Evolutionary conservation across 2,797 vertebrate species (phyloP).

Genomic region (Semotilus atromaculatus): DNA sequence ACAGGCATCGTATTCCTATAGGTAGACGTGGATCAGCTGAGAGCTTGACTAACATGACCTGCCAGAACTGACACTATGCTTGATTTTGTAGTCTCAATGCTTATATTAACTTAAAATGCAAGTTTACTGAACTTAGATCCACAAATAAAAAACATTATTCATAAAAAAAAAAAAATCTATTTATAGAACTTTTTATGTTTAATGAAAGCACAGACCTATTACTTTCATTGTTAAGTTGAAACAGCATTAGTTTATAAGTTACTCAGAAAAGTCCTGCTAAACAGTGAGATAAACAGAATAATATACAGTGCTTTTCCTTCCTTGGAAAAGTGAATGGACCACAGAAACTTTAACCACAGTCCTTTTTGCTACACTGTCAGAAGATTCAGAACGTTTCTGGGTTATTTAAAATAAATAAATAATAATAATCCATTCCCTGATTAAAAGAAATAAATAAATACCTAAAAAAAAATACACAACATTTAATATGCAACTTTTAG

Average conservation of each 20-base stretch:
- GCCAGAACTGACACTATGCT: too few species aligned
- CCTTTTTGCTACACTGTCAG: not conserved
- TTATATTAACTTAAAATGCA: not conserved
- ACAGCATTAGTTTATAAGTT: not conserved
- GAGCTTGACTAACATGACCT: too few species aligned
- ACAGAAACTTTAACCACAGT: not conserved
- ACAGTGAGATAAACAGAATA: not conserved
- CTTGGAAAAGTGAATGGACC: not conserved
- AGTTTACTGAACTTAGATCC: not conserved
- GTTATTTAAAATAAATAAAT: too few species aligned
- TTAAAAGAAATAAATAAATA: not conserved
- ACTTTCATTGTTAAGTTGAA: not conserved
- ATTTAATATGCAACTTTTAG: not conserved
- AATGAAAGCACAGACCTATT: not conserved
- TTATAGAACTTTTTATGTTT: not conserved
- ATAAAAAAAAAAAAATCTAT: not conserved
- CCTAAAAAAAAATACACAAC: not conserved
- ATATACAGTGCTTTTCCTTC: not conserved
- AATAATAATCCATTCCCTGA: not conserved
- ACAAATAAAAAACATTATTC: not conserved
- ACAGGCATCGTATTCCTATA: too few species aligned
- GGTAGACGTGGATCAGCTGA: too few species aligned
- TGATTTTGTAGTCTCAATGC: not conserved
- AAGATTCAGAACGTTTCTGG: not conserved
- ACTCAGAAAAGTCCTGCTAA: not conserved